Conservation (phyloP, 2,113 vertebrate genomes). For the Plecotus auritus region DNA sequence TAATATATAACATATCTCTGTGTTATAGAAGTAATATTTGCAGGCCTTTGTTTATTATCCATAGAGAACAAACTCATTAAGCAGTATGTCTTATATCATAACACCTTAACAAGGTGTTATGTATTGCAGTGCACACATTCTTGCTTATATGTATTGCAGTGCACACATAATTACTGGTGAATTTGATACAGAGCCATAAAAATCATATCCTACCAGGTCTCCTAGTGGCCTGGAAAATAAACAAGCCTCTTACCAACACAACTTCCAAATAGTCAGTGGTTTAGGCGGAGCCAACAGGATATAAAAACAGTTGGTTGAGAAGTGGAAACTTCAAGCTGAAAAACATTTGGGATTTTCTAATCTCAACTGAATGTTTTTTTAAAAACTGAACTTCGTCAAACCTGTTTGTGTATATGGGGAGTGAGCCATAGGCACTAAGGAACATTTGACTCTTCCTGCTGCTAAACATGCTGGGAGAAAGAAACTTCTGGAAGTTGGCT, state of each 20-base stretch:
- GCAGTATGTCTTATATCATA: neutral
- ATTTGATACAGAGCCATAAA: conserved; percentile 20
- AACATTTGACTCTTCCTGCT: conserved; percentile 42
- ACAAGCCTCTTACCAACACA: conserved; percentile 2
- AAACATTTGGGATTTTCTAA: conserved; percentile 63
- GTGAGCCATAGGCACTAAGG: neutral
- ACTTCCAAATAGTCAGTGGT: conserved; percentile 19
- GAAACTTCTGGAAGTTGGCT: conserved; percentile 52
- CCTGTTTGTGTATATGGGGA: conserved; percentile 37
- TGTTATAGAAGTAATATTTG: neutral
- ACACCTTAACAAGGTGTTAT: neutral
- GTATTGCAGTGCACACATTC: neutral
- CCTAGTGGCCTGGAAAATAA: conserved; percentile 44
- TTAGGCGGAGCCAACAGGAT: conserved; percentile 40
- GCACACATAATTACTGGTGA: neutral
- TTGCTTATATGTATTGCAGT: neutral
- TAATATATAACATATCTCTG: neutral
- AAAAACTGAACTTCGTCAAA: conserved; percentile 53
- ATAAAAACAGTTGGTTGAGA: conserved; percentile 46
- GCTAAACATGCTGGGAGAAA: conserved; percentile 35
- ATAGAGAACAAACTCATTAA: neutral
- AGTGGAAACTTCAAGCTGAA: conserved; percentile 53
- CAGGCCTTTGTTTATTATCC: neutral
- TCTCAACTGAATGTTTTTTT: conserved; percentile 46
- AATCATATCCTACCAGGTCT: conserved; percentile 3